Evolutionary conservation across 2,797 vertebrate species (phyloP).

Genomic region (Leuciscus waleckii): DNA sequence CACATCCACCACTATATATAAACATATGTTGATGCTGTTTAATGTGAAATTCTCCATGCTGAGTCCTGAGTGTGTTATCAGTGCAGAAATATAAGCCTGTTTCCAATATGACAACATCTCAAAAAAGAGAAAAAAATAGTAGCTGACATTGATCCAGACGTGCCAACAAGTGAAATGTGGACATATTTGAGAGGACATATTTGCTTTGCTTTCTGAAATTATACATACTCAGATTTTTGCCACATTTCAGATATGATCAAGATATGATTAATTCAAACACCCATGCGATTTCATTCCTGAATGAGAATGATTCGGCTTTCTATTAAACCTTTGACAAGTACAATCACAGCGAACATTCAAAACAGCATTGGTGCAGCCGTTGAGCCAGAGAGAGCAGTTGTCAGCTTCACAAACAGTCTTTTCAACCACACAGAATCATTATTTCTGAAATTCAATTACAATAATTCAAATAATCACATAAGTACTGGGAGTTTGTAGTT

Average conservation of each 20-base stretch:
- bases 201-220: slow-evolving; percentile 2
- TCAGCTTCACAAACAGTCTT: background rate
- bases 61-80: slow-evolving; percentile 10
- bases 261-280: background rate
- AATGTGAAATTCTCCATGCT: background rate
- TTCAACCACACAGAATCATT: background rate
- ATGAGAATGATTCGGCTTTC: background rate
- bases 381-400: background rate
- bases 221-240: background rate
- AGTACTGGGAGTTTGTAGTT: background rate
- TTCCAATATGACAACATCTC: slow-evolving; percentile 1
- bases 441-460: background rate
- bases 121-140: background rate
- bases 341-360: background rate
- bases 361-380: background rate
- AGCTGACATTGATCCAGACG: background rate
- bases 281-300: background rate
- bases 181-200: background rate
- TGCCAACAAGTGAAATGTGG: background rate
- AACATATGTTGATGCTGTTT: slow-evolving; percentile 44
- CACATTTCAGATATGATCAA: background rate
- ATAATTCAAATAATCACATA: background rate
- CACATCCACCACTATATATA: slow-evolving; percentile 47
- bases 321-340: background rate
- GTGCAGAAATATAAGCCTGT: slow-evolving; percentile 9